phyloP scores from a whole-genome alignment of 2,113 vertebrate species.

The Prunella fulvescens region DNA sequence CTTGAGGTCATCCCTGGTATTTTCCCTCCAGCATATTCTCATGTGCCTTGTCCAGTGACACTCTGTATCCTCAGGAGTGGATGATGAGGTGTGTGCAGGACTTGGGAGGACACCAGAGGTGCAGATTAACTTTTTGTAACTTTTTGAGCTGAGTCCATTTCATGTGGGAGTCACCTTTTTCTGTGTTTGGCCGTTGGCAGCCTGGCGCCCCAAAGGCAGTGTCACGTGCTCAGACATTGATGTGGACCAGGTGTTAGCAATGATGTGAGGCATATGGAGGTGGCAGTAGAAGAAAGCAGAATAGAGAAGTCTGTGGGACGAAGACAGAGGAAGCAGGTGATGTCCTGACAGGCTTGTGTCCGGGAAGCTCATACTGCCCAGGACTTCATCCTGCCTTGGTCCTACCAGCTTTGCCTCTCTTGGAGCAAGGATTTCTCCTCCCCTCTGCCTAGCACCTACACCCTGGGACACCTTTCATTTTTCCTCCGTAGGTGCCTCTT shows the following conservation, averaged over 20 bases:
- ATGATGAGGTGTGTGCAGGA: neutral
- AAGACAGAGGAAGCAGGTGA: neutral
- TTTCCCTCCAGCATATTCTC: constrained; percentile 37
- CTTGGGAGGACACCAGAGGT: fast-evolving
- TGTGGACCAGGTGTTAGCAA: neutral
- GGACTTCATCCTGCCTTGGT: neutral
- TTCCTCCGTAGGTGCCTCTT: neutral
- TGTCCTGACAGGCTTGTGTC: neutral
- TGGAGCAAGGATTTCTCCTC: neutral
- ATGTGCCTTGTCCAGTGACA: neutral
- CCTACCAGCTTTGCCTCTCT: neutral
- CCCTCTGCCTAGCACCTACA: neutral
- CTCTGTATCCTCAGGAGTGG: neutral
- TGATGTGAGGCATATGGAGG: neutral
- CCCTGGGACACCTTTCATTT: neutral
- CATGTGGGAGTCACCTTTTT: neutral
- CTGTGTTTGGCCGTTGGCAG: neutral
- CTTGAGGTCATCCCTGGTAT: constrained; percentile 62
- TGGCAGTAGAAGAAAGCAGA: neutral
- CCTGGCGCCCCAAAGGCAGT: neutral
- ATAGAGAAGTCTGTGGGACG: neutral
- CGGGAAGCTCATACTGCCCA: fast-evolving
- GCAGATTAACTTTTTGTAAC: neutral
- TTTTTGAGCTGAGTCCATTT: neutral
- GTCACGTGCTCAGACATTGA: neutral